Evolutionary conservation across 2,888 invertebrate species (phyloP).

Genomic region (Tiliacea citrago): DNA sequence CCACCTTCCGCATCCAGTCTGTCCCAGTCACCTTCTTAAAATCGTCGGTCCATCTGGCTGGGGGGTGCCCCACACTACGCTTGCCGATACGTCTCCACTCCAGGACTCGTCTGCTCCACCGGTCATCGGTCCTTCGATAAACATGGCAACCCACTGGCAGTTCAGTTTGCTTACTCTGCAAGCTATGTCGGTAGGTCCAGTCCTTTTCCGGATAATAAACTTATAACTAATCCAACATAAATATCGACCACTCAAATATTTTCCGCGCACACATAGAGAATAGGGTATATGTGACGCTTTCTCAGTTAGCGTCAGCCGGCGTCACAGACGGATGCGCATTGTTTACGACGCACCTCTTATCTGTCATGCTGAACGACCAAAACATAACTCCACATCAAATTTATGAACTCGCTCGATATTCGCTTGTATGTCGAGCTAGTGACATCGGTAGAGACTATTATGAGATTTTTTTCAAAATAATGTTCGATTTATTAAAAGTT

Average conservation of each 20-base stretch:
- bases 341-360: slow-evolving; percentile 66
- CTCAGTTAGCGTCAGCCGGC: neutral
- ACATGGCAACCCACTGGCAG: too few relatives aligned
- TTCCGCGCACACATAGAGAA: neutral
- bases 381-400: slow-evolving; percentile 39
- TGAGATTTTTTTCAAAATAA: neutral
- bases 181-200: too few relatives aligned
- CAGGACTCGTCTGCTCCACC: too few relatives aligned
- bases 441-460: neutral
- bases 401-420: slow-evolving; percentile 47
- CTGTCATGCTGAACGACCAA: slow-evolving; percentile 52
- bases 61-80: too few relatives aligned
- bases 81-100: too few relatives aligned
- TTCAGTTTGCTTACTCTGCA: too few relatives aligned
- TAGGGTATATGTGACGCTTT: neutral
- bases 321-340: slow-evolving; percentile 82
- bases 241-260: neutral
- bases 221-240: neutral
- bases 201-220: too few relatives aligned
- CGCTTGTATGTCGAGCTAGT: neutral
- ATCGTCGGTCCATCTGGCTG: too few relatives aligned
- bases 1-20: too few relatives aligned
- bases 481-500: neutral
- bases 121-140: too few relatives aligned
- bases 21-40: too few relatives aligned